Evolutionary conservation across 53 echinoderm and acorn worm species (phyloP).

Genomic region (Apostichopus leukothele): DNA sequence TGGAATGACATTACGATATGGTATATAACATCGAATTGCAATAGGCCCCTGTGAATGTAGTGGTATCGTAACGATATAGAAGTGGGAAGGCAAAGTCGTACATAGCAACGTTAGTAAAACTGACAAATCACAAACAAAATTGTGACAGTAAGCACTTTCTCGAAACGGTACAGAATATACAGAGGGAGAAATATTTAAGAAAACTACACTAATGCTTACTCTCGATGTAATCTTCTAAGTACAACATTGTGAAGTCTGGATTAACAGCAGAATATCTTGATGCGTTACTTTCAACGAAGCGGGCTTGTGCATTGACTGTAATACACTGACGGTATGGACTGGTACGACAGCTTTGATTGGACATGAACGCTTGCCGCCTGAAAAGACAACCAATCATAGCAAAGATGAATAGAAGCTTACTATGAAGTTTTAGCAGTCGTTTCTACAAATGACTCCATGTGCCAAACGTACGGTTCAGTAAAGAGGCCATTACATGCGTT

Average conservation of each 20-base stretch:
- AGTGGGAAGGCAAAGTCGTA: no score
- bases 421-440: background rate
- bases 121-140: no score
- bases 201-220: background rate
- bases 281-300: background rate
- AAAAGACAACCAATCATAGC: background rate
- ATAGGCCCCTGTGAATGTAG: no score
- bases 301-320: background rate
- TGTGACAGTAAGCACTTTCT: no score
- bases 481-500: background rate
- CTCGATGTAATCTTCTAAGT: constrained; percentile 7
- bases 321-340: background rate
- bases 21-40: no score
- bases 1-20: no score
- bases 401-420: background rate
- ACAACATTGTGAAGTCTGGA: constrained; percentile 1
- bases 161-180: no score
- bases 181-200: background rate
- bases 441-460: background rate
- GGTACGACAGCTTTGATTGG: background rate
- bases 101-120: no score
- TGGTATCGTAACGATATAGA: no score
- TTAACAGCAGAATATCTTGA: background rate
- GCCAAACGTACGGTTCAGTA: background rate
- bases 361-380: background rate